These are phyloP conservation scores for Drosophila trichaetosa DNA, from an alignment of 2,888 invertebrate species.

Conservation along the genomic window DNA sequence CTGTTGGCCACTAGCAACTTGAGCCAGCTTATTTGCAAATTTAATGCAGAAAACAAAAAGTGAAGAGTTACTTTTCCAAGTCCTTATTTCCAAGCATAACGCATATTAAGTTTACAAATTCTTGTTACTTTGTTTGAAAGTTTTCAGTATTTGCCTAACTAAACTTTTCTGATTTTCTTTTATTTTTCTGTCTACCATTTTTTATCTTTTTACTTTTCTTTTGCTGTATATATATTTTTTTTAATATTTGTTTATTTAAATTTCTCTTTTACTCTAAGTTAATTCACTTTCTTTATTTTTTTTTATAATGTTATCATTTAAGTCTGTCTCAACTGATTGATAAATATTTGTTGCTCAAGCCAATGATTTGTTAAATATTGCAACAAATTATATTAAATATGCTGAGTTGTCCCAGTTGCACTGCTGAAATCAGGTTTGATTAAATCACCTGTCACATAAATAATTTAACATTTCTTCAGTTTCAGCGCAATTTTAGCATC, in stretches of 20 bases:
- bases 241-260: too few species aligned
- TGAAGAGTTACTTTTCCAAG: background rate
- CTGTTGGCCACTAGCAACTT: background rate
- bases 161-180: background rate
- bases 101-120: background rate
- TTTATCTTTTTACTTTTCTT: background rate
- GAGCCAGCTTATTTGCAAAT: background rate
- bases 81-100: background rate
- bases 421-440: constrained; percentile 13
- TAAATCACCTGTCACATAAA: constrained; percentile 25
- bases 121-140: background rate
- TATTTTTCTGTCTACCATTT: background rate
- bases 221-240: too few species aligned
- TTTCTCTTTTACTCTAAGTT: background rate
- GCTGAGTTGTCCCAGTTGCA: background rate
- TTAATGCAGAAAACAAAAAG: background rate
- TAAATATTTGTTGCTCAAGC: background rate
- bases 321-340: background rate
- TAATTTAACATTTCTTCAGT: constrained; percentile 22
- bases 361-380: background rate
- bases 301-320: background rate
- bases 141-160: background rate
- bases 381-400: background rate
- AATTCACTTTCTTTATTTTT: background rate
- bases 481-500: background rate